Base-by-base conservation (phyloP, 2,113 vertebrate species). In the Gymnogyps californianus region DNA sequence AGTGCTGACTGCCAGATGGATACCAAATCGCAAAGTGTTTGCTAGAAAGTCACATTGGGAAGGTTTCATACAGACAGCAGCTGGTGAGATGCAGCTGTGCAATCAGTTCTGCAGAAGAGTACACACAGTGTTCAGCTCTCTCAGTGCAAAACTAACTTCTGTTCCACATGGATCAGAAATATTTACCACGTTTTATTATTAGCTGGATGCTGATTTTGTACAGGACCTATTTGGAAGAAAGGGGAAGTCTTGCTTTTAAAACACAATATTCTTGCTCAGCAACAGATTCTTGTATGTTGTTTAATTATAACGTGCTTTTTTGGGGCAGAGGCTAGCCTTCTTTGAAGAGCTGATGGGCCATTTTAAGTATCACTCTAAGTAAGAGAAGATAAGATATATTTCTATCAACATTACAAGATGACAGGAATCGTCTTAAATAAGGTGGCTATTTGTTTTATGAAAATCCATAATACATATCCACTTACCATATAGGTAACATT, bases 21-120 rank as follows among this genome's bases (percentile, higher is more conserved):
- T 89, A 79, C 75, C 42, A 69, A 83, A 47, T 44, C 5, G 2
- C 14, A 10, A 54, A 74, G 38, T 22, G 44, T 46, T 90, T 84
- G 59, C 78, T 82, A 38, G 67, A 51, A 87, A 95, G 65, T 71
- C 71, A 51, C 74, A 40, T 16, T 82, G 80, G 59, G 86, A 64
- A 82, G 66, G 74, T 75, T 83, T 82, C 46, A 14, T 65, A 24
- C 52, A 57, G 59, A 54, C 40, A 82, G 78, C 93, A 89, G 89
- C 93, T 93, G 96, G 58, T 52, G 83, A 47, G 72, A 40, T 90
- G 70, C 92, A 94, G 90, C 82, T 93, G 79, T 78, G 61, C 77
- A 42, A 57, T 65, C 78, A 42, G 20, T 31, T 78, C 84, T 74
- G 49, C 57, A 83, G 51, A 79, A 86, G 36, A 89, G 47, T 51